Base-by-base conservation (phyloP, 2,888 invertebrate genomes). In the Xestia rhomboidea region DNA sequence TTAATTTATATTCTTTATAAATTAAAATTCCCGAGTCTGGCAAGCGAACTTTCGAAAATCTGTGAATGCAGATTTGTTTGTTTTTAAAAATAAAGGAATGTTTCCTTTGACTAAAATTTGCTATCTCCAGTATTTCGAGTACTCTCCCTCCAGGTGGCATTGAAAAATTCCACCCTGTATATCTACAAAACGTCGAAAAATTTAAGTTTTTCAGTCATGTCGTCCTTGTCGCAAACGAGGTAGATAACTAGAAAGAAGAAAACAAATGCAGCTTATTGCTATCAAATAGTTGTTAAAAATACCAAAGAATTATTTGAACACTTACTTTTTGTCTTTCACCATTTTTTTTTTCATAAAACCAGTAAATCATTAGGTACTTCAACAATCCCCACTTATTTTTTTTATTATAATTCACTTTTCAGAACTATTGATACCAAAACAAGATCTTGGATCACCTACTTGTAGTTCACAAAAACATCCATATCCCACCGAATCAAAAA, bases 401-500 rank as follows among this genome's bases (percentile, higher is more conserved):
- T 63, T 41, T 0, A 38, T 38, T 60, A 21, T 4, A 11, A 24
- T 13, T 73, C 24, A 74, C 34, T 27, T 3, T 11, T 24, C 6
- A 1, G 24, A 51, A 57, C n/a, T 1, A 38, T 27, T 24, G 6
- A 24, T 13, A 41, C 4, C 15, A 68, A 57, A 49, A 54, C 4
- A 18, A 46, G 1, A 3, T n/a, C 0, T 0, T 10, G 27, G 4
- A 34, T 21, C 2, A 41, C 30, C 49, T 38, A 38, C 54, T 49
- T 27, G 13, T 60, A 30, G 21, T 46, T 24, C 62, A 73, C 69
- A 44, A 63, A 21, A 62, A 44, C 69, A 68, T 4, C 73, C 84
- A 24, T 44, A 57, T 63, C 21, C 8, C 63, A 70, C 44, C n/a
- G 38, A 64, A 51, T 51, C 44, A n/a, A 60, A 51, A 73, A 18